Evolutionary conservation across 2,797 vertebrate species (phyloP).

Genomic region (Lutjanus argentimaculatus): DNA sequence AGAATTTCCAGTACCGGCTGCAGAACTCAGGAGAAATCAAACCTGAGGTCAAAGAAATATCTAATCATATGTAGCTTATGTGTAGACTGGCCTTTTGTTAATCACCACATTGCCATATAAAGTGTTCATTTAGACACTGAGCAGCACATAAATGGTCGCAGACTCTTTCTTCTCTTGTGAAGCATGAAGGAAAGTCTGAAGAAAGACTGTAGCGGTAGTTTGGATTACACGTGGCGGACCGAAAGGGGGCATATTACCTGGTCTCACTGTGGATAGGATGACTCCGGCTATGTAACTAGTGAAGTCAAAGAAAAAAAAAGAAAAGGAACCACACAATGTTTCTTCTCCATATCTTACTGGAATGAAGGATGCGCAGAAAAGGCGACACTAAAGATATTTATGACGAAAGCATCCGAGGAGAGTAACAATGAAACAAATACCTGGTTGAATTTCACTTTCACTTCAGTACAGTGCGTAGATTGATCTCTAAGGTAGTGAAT

Average conservation of each 20-base stretch:
- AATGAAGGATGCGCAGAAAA: conserved; percentile 51
- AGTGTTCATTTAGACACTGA: conserved; percentile 36
- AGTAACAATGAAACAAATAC: conserved; percentile 31
- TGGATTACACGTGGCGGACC: conserved; percentile 50
- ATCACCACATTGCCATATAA: conserved; percentile 53
- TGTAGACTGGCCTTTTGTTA: conserved; percentile 36
- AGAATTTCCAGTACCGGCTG: conserved; percentile 27
- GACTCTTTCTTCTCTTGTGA: conserved; percentile 35
- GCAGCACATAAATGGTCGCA: conserved; percentile 21
- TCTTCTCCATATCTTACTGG: conserved; percentile 26
- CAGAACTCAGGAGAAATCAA: conserved; percentile 56
- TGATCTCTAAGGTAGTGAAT: conserved; percentile 67
- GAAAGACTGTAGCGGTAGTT: conserved; percentile 60
- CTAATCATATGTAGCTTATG: conserved; percentile 43
- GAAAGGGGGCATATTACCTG: conserved; percentile 67
- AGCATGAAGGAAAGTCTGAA: conserved; percentile 51
- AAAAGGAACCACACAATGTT: conserved; percentile 30
- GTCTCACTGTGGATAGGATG: conserved; percentile 68
- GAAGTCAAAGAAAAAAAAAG: conserved; percentile 15
- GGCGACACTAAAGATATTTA: conserved; percentile 75
- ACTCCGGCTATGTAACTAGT: conserved; percentile 46
- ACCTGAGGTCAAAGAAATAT: conserved; percentile 55
- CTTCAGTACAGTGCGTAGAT: conserved; percentile 35
- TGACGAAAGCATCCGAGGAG: conserved; percentile 43
- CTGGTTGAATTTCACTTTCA: conserved; percentile 33